Base-by-base conservation (phyloP, 2,113 vertebrate genomes). In the Brachyhypopomus gauderio region DNA sequence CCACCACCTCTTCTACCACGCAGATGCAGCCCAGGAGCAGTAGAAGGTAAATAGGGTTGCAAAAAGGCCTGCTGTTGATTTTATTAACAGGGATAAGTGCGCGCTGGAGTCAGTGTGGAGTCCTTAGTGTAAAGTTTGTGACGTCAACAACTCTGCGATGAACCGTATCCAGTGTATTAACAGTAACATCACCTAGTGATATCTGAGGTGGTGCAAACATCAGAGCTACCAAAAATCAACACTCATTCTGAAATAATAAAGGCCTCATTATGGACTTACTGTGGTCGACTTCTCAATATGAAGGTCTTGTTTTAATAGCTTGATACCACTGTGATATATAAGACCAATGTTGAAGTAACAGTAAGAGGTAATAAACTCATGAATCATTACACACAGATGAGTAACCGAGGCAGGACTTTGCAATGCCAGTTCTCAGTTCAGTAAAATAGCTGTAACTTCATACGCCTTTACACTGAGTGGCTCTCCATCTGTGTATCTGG, bases 361-460 rank as follows among this genome's bases (percentile, higher is more conserved):
- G 16, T 67, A 67, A 17, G 27, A 70, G 9, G 20, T 70, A 70
- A 11, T 70, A 11, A 41, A 70, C 36, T 4, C 19, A 38, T 38
- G n/a, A 70, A 41, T 38, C 20, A 41, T 41, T 70, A 41, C 20
- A n/a, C 66, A 70, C 9, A 70, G 64, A 67, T 67, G 38, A 70
- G 66, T 70, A 70, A 38, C 64, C 64, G 34, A 8, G 64, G 9
- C 27, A 7, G 27, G 19, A 6, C 30, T 67, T 19, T 63, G 63
- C 63, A 30, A 52, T 52, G 45, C 12, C 45, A 52, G 45, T n/a
- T 70, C 19, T 41, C 12, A 34, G 7, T 38, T 38, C 66, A 38
- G 20, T 41, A 70, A 70, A 70, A 70, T 41, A 70, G 34, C 34
- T 67, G 27, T 34, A 70, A 70, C 66, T 70, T 70, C 38, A 38